These are phyloP conservation scores for Actias luna DNA, from an alignment of 2,888 invertebrate genomes.

Conservation along the genomic window DNA sequence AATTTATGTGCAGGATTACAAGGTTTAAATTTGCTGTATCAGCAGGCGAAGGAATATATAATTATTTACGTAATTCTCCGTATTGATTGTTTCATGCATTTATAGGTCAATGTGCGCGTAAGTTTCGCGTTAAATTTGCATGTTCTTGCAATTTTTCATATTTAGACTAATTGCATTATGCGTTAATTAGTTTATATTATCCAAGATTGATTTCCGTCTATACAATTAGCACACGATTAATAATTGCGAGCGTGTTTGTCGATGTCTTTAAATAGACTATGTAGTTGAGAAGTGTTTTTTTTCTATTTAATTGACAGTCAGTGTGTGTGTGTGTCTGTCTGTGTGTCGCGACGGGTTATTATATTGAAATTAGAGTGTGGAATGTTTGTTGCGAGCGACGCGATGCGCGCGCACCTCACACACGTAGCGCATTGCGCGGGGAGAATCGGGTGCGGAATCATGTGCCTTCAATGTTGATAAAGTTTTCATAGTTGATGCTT, in stretches of 20 bases:
- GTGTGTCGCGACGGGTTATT: slow-evolving; percentile 23
- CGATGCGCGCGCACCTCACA: slow-evolving; percentile 22
- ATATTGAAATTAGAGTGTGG: slow-evolving; percentile 25
- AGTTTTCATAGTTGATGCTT: slow-evolving; percentile 79
- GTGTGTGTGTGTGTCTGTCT: slow-evolving; percentile 12
- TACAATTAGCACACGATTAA: too few species aligned
- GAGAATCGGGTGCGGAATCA: slow-evolving; percentile 78
- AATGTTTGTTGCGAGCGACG: slow-evolving; percentile 53
- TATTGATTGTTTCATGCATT: too few species aligned
- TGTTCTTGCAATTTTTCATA: too few species aligned
- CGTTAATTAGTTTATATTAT: not conserved
- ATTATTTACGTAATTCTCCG: too few species aligned
- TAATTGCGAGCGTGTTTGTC: not conserved
- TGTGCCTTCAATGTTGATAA: slow-evolving; percentile 82
- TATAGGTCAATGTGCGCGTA: too few species aligned
- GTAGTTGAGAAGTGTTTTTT: not conserved
- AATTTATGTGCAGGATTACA: too few species aligned
- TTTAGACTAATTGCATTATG: too few species aligned
- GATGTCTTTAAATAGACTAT: not conserved
- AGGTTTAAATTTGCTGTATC: too few species aligned
- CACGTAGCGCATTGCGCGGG: slow-evolving; percentile 57
- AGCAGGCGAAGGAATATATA: too few species aligned
- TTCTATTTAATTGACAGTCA: not conserved
- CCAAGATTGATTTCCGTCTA: not conserved
- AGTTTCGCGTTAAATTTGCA: too few species aligned